Evolutionary conservation across 1,140 invertebrate species (phyloP), one percentile per base, ranked within the genome.

Genomic region (Achatina immaculata): DNA sequence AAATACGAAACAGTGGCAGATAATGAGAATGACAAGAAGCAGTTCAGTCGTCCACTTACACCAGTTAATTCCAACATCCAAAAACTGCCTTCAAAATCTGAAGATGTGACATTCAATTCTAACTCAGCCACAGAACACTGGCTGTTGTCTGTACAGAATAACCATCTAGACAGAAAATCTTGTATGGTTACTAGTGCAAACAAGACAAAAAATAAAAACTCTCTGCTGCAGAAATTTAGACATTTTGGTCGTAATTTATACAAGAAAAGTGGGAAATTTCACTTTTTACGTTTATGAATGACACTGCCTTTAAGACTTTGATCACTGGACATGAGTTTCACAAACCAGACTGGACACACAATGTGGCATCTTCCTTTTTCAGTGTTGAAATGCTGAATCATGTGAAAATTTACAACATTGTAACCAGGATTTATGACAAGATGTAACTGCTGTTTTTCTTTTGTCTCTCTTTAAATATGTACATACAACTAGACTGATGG

Each of bases 131-230:
- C n/a, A n/a, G n/a, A n/a, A n/a, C n/a, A n/a, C n/a, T n/a, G n/a
- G n/a, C n/a, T n/a, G n/a, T 78, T 77, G 72, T 85, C 84, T 31
- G 78, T 73, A 0, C 82, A 80, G 24, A 85, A 81, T 81, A 82
- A 83, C 31, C 84, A 83, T 28, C 55, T 82, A 24, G 48, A 21
- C 31, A 72, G 21, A 1, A 40, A 72, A 19, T 80, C 78, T 3
- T 24, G 66, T 1, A 48, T 80, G 36, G 24, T 71, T 2, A 80
- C 68, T 19, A 68, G 78, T 11, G 85, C 86, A 24, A 83, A 84
- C 36, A 86, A 85, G 69, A 84, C 87, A n/a, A 78, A 86, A 78
- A 85, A 88, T 84, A 88, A 88, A 71, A 88, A 86, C 81, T 86
- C 87, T 65, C 82, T 89, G 55, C 85, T 87, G 76, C 83, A 84